Evolutionary conservation across 2,113 vertebrate genomes (phyloP).

Genomic region (Microcebus jonahi): DNA sequence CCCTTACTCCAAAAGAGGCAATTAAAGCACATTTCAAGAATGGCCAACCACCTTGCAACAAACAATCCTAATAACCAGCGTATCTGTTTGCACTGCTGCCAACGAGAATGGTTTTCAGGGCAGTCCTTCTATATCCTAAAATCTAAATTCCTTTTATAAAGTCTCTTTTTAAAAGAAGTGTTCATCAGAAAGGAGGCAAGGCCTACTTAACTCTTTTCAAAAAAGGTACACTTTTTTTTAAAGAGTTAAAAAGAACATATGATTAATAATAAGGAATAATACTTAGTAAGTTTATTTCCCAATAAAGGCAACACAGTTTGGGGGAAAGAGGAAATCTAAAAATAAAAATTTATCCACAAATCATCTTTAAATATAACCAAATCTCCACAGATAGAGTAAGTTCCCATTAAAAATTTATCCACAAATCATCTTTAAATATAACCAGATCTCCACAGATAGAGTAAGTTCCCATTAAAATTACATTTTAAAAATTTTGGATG

Average conservation of each 20-base stretch:
- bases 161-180: background rate
- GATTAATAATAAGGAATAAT: background rate
- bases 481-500: background rate
- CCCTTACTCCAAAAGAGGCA: background rate
- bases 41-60: background rate
- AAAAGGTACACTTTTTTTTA: background rate
- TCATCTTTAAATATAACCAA: background rate
- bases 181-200: background rate
- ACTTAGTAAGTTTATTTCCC: background rate
- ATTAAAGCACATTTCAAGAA: background rate
- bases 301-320: background rate
- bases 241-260: background rate
- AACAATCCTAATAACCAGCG: background rate
- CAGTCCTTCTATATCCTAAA: background rate
- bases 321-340: background rate
- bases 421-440: background rate
- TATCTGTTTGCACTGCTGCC: background rate
- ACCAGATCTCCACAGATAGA: background rate
- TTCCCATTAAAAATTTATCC: constrained; percentile 17
- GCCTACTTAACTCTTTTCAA: background rate
- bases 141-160: constrained; percentile 4
- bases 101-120: background rate
- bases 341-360: background rate
- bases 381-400: background rate
- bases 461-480: constrained; percentile 36